Evolutionary conservation across 2,888 invertebrate species (phyloP).

Genomic region (Pheosia gnoma): DNA sequence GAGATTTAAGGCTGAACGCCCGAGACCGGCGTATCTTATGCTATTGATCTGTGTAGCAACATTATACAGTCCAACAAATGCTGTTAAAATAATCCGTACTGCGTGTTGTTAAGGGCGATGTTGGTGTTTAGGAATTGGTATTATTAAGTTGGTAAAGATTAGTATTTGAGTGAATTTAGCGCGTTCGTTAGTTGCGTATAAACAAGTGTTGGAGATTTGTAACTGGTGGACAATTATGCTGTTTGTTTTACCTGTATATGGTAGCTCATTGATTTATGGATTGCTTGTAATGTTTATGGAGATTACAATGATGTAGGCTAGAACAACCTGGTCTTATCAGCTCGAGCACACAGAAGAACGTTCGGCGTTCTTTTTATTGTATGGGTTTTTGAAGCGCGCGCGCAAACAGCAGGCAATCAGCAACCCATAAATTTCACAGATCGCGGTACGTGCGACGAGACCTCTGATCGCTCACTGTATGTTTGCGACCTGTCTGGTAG

Average conservation of each 20-base stretch:
- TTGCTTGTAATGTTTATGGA: conserved; percentile 9
- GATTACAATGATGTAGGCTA: neutral
- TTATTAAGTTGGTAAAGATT: conserved; percentile 12
- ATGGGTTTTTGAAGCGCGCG: too few species aligned
- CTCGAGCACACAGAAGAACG: too few species aligned
- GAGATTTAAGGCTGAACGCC: conserved; percentile 50
- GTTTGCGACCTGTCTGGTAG: too few species aligned
- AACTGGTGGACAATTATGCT: conserved; percentile 19
- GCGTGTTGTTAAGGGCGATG: neutral
- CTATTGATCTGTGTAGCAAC: conserved; percentile 39
- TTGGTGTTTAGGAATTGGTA: conserved; percentile 4
- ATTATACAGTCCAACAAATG: neutral
- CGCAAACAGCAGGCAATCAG: too few species aligned
- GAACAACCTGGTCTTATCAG: neutral
- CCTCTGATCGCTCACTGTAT: too few species aligned
- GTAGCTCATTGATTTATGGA: conserved; percentile 14
- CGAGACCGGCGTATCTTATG: conserved; percentile 38
- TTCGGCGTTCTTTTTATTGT: too few species aligned
- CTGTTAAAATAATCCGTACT: conserved; percentile 11
- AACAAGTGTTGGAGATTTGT: conserved; percentile 21
- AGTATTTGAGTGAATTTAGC: conserved; percentile 30
- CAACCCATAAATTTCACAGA: too few species aligned
- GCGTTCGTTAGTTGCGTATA: conserved; percentile 23
- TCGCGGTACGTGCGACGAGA: too few species aligned
- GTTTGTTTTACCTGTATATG: conserved; percentile 22